A percentile compares a stretch with the other conserved stretches of the same genome.
These are phyloP conservation scores for Drosophila neotestacea DNA, from an alignment of 2,888 invertebrate species.

Conservation along the genomic window DNA sequence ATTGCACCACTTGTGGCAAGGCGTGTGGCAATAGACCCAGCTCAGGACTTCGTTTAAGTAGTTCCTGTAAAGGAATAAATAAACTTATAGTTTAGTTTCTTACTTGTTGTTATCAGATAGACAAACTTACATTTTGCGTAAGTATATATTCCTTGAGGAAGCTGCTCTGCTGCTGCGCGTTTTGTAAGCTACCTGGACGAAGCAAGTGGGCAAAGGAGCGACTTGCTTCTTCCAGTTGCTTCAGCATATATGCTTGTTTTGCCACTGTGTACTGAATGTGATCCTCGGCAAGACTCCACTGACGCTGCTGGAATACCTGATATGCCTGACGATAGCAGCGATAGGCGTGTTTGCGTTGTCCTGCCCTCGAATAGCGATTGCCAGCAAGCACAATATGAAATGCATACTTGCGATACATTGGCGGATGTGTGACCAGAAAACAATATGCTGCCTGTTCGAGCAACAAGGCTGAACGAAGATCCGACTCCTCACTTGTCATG, in stretches of 20 bases:
- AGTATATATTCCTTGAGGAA: slow-evolving; percentile 95
- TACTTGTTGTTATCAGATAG: no score
- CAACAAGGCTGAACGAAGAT: slow-evolving; percentile 95
- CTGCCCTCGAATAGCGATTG: slow-evolving; percentile 96
- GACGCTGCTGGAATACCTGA: slow-evolving; percentile 89
- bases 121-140: slow-evolving; percentile 90
- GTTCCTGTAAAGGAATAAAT: slow-evolving; percentile 68
- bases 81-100: no score
- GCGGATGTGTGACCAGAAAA: slow-evolving; percentile 89
- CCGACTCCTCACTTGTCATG: slow-evolving; percentile 99
- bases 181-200: slow-evolving; percentile 89
- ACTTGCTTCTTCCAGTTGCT: slow-evolving; percentile 89
- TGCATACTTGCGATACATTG: slow-evolving; percentile 96
- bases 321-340: slow-evolving; percentile 96
- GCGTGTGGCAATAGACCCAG: slow-evolving; percentile 88
- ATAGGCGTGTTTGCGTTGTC: slow-evolving; percentile 95
- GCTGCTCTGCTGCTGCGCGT: slow-evolving; percentile 90
- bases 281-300: slow-evolving; percentile 97
- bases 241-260: slow-evolving; percentile 93
- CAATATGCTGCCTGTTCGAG: slow-evolving; percentile 98
- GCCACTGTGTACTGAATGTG: slow-evolving; percentile 98
- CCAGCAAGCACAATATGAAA: slow-evolving; percentile 98
- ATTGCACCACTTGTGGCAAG: slow-evolving; percentile 90
- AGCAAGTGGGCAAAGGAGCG: slow-evolving; percentile 92
- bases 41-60: slow-evolving; percentile 80